Base-by-base conservation (phyloP, 1,140 invertebrate species). In the Drosophila tsacasi region DNA sequence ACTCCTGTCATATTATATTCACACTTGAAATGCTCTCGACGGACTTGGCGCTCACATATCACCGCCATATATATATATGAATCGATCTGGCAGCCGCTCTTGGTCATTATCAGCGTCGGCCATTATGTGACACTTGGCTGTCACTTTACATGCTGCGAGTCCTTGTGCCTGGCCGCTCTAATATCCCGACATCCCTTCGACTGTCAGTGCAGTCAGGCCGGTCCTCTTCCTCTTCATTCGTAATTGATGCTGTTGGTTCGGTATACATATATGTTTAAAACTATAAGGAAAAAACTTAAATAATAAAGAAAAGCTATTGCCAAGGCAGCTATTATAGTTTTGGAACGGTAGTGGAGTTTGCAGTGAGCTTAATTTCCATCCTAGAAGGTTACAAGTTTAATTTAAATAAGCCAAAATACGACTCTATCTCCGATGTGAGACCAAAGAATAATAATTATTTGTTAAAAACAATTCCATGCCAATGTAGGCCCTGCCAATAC, bases 1-100 rank as follows among this genome's bases (percentile, higher is more conserved):
- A 89, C 84, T 71, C 59, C 69, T 89, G 85, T 89, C 84, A 84
- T 90, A 89, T 89, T 89, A 89, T 89, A 84, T 89, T 89, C 84
- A 87, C 84, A 84, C 85, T 89, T 84, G 77, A 89, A 89, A 90
- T 84, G 66, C 55, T 61, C 59, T 74, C 57, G 35, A 21, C 37
- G 52, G n/a, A 32, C 63, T 54, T 32, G 42, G 23, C 23, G 27
- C 50, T 40, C 35, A 35, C 30, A 52, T 52, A 49, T 72, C 73
- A 69, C n/a, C 27, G 46, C 32, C 25, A 23, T 49, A 25, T 25
- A 49, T 49, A 61, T 30, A 61, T 46, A 30, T 44, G 39, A 60
- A 67, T 79, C 79, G 83, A 85, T 85, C 64, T 74, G 73, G 67
- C 67, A 69, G 46, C 27, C 55, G 30, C 37, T 42, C 62, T 73